Evolutionary conservation across 2,888 invertebrate species (phyloP), one percentile per base, ranked within the genome.

Genomic region (Physocephala rufipes): DNA sequence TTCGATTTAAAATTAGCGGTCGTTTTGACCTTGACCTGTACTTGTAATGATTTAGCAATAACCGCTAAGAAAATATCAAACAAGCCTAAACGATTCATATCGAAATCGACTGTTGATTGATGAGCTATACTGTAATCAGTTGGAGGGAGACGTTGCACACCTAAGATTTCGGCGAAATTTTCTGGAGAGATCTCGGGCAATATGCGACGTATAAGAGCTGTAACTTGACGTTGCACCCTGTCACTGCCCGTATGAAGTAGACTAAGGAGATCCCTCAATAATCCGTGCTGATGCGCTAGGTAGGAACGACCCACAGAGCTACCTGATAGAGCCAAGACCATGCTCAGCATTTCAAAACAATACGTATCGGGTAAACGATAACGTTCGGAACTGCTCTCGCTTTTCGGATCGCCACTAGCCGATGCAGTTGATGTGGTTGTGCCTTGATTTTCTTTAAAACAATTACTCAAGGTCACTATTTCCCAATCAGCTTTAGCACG

Each of bases 261-360:
- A 74, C 93, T 92, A 53, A 97, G 87, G 36, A 98, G 87, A 86
- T 97, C 96, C 47, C 92, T 90, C 1, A 97, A 87, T 65, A 98
- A 86, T 36, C 93, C 94, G 63, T 92, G 91, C 80, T 97, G 96
- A 81, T 96, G 95, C 0, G 97, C 95, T 16, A 98, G 87, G 84
- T 97, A 97, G 1, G 93, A 91, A 36, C 96, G 89, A 0, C 97
- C 97, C 0, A 97, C 95, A 0, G 92, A 90, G 78, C 96, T 97
- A 2, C 97, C 97, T 75, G 96, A 97, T 55, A 98, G 86, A 0
- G 98, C 97, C 78, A 97, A 85, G 26, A 90, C 97, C 93, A 97
- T 93, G 4, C 96, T 96, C 26, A 98, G 87, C 95, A 98, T 95
- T 88, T 98, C 97, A 83, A 97, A 98, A 87, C 97, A 97, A 85